A percentile compares a stretch with the other conserved stretches of the same genome.
These are phyloP conservation scores for Morus bassanus DNA, from an alignment of 2,797 vertebrate species.

Conservation along the genomic window DNA sequence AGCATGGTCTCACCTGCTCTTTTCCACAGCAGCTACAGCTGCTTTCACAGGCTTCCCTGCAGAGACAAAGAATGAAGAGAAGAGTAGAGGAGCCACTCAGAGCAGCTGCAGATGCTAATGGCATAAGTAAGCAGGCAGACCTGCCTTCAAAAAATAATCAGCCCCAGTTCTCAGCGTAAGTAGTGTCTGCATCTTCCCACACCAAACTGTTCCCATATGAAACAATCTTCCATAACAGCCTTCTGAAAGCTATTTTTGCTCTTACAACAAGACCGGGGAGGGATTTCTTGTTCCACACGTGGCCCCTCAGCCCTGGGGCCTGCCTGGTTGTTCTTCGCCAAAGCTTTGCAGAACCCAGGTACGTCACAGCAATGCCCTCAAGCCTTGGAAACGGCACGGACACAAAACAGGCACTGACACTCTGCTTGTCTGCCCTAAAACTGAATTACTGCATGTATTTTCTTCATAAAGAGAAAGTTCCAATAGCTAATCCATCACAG, in stretches of 20 bases:
- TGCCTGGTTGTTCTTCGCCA: neutral
- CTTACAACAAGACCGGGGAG: neutral
- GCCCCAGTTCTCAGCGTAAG: neutral
- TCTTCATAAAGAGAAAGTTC: neutral
- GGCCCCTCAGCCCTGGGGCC: neutral
- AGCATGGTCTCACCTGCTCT: constrained; percentile 35
- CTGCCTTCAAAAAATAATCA: neutral
- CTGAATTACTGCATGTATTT: neutral
- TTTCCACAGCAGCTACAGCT: constrained; percentile 48
- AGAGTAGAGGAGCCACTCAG: neutral
- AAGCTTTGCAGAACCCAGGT: neutral
- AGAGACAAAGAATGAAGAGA: neutral
- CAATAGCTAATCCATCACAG: neutral
- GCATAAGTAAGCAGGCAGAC: constrained; percentile 1
- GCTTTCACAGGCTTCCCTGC: constrained; percentile 6
- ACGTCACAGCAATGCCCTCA: neutral
- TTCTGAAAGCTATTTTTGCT: neutral
- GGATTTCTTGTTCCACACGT: fast-evolving
- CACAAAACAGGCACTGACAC: neutral
- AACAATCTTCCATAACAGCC: neutral
- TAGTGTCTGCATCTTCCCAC: neutral
- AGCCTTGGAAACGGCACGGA: neutral
- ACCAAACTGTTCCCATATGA: neutral
- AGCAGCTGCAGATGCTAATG: constrained; percentile 25
- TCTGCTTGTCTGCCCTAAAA: neutral